Base-by-base conservation (phyloP, 37 sponge, comb jelly and placozoan genomes). In the Trichoplax adhaerens region DNA sequence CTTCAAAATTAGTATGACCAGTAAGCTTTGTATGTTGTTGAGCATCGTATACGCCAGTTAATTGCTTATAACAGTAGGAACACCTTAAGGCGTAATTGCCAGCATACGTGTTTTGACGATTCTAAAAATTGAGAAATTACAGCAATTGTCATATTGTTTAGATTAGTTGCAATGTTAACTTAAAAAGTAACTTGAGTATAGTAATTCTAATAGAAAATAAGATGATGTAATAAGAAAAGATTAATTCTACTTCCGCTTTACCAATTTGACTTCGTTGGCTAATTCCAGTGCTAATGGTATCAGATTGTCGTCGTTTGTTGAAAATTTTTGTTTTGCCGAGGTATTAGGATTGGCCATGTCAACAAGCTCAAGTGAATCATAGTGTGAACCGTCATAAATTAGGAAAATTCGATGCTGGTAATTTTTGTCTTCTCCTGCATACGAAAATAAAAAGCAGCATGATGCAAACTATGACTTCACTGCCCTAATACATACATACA, bases 1-100 rank as follows among this genome's bases (percentile, higher is more conserved):
- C 91, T 48, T 86, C 79, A 62, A 83, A 91, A 69, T 91, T 91
- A 48, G 54, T 77, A 69, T 91, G 91, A 51, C 84, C 84, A 1
- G 91, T 91, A 1, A 48, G 8, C 3, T 67, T 71, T 1, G 91
- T 87, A 63, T 91, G 91, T 6, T 67, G 58, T 76, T 79, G 63
- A 29, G 91, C 87, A 50, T 82, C 86, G 10, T 59, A 48, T 57
- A 79, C 79, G 29, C 91, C 91, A 0, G 48, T 71, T 6, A 91
- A 77, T 4, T 56, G 72, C 48, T 55, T 70, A 0, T 72, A 59
- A 72, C 91, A 91, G 58, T 71, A 76, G 47, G 79, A 66, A 68
- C 91, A 91, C 61, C 78, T 74, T 7, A 91, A 76, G 29, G 91
- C 73, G 73, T 86, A 86, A 12, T 74, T 63, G 47, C 72, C 58